Evolutionary conservation across 1,140 invertebrate genomes (phyloP), one percentile per base, ranked within the genome.

Genomic region (Mesaphorura yosii): DNA sequence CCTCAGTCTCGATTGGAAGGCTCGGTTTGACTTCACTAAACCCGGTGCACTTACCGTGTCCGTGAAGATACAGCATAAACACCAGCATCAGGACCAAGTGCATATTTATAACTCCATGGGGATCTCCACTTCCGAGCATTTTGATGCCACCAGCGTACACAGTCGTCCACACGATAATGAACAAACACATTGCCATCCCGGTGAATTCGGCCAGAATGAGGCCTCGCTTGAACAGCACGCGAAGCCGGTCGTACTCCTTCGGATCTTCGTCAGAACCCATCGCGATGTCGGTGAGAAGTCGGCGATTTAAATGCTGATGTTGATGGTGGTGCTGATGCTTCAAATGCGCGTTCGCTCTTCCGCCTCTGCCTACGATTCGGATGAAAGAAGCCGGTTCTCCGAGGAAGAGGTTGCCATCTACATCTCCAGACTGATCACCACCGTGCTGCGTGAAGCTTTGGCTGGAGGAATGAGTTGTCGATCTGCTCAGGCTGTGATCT

Each of bases 251-350:
- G 42, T 57, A 62, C 19, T 62, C 60, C 28, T 51, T 53, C n/a
- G 60, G 57, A 57, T 59, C 57, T 51, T 62, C 60, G 20, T 62
- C 60, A 22, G 47, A 51, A 15, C 60, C 60, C 60, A 62, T 62
- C 5, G 17, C 29, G 40, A n/a, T n/a, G n/a, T n/a, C n/a, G n/a
- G n/a, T n/a, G n/a, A n/a, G n/a, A n/a, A n/a, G n/a, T n/a, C n/a
- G n/a, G n/a, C n/a, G n/a, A n/a, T n/a, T n/a, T n/a, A n/a, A n/a
- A n/a, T n/a, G n/a, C n/a, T n/a, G n/a, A n/a, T n/a, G n/a, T n/a
- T n/a, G n/a, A n/a, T n/a, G n/a, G n/a, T n/a, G n/a, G n/a, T n/a
- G n/a, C n/a, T n/a, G n/a, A n/a, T n/a, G n/a, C n/a, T 19, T 34
- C 31, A 34, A 34, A 34, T 34, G 31, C 31, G n/a, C 14, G 10